These are phyloP conservation scores for Sebastiscus tertius DNA, from an alignment of 2,797 vertebrate species.

Conservation along the genomic window DNA sequence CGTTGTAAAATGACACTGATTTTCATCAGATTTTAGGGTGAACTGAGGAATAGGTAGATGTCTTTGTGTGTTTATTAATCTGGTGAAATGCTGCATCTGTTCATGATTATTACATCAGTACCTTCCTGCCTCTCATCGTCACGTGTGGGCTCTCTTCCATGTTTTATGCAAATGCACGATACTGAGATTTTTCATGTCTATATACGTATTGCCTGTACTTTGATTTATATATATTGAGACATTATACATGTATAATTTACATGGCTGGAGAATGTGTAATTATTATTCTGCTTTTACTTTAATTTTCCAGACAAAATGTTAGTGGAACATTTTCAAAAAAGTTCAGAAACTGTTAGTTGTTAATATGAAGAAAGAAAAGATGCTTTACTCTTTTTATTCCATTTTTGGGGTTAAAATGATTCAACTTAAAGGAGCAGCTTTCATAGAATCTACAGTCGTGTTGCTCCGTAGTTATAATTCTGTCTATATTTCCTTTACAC, in stretches of 20 bases:
- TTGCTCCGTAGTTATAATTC: constrained; percentile 6
- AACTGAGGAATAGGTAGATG: neutral
- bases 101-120: constrained; percentile 8
- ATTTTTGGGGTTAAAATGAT: neutral
- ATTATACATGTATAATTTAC: constrained; percentile 50
- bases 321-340: constrained; percentile 13
- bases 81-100: constrained; percentile 22
- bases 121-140: constrained; percentile 11
- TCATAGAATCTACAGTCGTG: constrained; percentile 4
- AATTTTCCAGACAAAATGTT: constrained; percentile 26
- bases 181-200: constrained; percentile 34
- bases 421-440: constrained; percentile 17
- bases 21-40: constrained; percentile 27
- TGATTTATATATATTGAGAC: constrained; percentile 44
- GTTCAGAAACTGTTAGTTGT: neutral
- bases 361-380: constrained; percentile 16
- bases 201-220: constrained; percentile 50
- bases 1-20: neutral
- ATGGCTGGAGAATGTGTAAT: constrained; percentile 52
- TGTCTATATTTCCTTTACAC: constrained; percentile 52
- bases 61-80: constrained; percentile 25
- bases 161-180: constrained; percentile 58
- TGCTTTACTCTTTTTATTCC: constrained; percentile 18
- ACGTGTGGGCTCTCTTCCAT: neutral
- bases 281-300: constrained; percentile 37